phyloP scores from a whole-genome alignment of 1,140 invertebrate species.

The Panagrolaimus sp. region DNA sequence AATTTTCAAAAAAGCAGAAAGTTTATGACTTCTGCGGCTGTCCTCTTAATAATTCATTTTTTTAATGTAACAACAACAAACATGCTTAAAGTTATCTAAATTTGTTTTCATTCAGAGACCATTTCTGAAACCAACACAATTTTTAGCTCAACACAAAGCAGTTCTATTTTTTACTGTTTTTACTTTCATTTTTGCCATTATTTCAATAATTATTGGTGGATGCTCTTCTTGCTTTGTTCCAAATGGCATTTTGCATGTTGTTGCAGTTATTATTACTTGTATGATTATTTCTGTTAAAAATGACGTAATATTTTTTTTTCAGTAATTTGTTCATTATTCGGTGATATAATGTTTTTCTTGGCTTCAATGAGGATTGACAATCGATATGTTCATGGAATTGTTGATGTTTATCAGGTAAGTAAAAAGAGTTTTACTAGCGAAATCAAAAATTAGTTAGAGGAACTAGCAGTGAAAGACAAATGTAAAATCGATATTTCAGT shows the following conservation, averaged over 20 bases:
- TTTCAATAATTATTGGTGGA: conserved; percentile 46
- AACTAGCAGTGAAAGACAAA: no score
- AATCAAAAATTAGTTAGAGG: no score
- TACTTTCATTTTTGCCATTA: conserved; percentile 40
- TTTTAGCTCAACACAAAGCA: conserved; percentile 53
- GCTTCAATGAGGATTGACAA: conserved; percentile 36
- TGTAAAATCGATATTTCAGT: no score
- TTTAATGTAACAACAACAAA: no score
- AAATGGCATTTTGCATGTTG: conserved; percentile 37
- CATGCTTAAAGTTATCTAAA: no score
- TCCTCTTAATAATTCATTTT: no score
- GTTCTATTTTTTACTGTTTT: conserved; percentile 50
- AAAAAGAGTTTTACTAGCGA: no score
- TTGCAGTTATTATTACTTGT: conserved; percentile 46
- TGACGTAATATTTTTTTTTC: conserved; percentile 14
- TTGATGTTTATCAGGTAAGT: neutral
- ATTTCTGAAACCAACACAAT: no score
- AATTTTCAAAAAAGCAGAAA: no score
- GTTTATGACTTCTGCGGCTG: no score
- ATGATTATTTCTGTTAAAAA: conserved; percentile 4
- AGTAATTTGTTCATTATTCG: conserved; percentile 43
- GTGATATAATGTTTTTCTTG: conserved; percentile 46
- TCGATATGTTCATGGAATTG: conserved; percentile 26
- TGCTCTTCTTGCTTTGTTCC: conserved; percentile 48
- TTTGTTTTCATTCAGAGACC: no score